Evolutionary conservation across 2,113 vertebrate genomes (phyloP).

Genomic region (Sander lucioperca): DNA sequence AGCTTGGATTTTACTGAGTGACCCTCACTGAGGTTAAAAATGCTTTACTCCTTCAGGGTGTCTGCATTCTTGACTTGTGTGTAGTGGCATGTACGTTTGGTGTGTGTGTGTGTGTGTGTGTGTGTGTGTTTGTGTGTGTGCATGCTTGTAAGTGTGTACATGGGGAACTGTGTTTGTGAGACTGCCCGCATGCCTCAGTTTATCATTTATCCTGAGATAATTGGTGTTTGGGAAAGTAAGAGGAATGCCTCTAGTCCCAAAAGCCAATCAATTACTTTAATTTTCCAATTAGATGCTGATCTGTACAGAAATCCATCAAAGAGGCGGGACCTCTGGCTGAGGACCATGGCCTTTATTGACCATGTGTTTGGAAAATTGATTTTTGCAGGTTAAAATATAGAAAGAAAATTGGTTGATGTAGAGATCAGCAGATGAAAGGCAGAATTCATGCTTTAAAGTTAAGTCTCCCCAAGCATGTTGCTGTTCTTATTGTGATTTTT

Average conservation of each 20-base stretch:
- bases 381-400: constrained; percentile 25
- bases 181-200: constrained; percentile 14
- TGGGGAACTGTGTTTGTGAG: not conserved
- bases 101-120: not conserved
- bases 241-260: constrained; percentile 58
- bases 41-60: constrained; percentile 40
- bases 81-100: not conserved
- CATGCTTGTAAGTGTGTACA: not conserved
- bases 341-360: constrained; percentile 63
- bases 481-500: not conserved
- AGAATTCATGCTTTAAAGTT: not conserved
- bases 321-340: constrained; percentile 24
- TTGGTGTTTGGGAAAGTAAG: constrained; percentile 69
- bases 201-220: constrained; percentile 68
- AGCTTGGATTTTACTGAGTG: constrained; percentile 62
- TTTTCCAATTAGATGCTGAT: constrained; percentile 78
- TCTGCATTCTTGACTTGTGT: constrained; percentile 12
- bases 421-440: constrained; percentile 40
- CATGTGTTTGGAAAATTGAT: constrained; percentile 52
- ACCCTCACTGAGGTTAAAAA: constrained; percentile 66
- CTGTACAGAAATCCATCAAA: constrained; percentile 58
- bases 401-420: constrained; percentile 19
- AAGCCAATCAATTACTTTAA: constrained; percentile 70
- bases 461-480: not conserved
- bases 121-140: not conserved